Conservation (phyloP, 2,797 vertebrate species). For the Smutsia gigantea region DNA sequence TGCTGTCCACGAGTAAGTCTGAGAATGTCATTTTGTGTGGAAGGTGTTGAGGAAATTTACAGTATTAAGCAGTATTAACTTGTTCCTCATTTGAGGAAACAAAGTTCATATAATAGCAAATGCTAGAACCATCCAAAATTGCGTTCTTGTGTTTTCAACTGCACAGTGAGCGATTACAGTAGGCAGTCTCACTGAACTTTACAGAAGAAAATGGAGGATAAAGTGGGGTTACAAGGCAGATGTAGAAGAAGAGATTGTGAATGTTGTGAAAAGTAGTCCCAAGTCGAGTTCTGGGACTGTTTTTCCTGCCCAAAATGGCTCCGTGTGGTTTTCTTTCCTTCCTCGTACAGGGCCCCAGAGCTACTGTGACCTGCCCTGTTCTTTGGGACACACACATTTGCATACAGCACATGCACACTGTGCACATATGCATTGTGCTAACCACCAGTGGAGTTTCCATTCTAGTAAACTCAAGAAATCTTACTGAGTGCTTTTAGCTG, state of each 20-base stretch:
- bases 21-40: background rate
- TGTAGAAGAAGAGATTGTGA: background rate
- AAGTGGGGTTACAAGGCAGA: background rate
- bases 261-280: background rate
- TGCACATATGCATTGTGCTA: background rate
- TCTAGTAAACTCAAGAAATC: background rate
- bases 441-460: background rate
- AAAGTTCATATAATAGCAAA: background rate
- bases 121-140: background rate
- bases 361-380: background rate
- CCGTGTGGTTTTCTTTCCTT: background rate
- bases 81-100: conserved; percentile 16
- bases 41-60: background rate
- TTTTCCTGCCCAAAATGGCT: background rate
- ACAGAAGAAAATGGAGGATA: background rate
- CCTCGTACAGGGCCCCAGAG: background rate
- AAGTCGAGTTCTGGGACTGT: background rate
- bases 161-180: background rate
- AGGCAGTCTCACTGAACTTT: background rate
- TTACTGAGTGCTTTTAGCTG: background rate
- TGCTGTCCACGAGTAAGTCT: conserved; percentile 92
- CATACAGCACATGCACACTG: background rate
- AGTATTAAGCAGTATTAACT: background rate
- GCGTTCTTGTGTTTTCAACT: background rate
- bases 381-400: background rate